Evolutionary conservation across 1,140 invertebrate genomes (phyloP), one percentile per base, ranked within the genome.

Genomic region (Aphaenogaster rudis): DNA sequence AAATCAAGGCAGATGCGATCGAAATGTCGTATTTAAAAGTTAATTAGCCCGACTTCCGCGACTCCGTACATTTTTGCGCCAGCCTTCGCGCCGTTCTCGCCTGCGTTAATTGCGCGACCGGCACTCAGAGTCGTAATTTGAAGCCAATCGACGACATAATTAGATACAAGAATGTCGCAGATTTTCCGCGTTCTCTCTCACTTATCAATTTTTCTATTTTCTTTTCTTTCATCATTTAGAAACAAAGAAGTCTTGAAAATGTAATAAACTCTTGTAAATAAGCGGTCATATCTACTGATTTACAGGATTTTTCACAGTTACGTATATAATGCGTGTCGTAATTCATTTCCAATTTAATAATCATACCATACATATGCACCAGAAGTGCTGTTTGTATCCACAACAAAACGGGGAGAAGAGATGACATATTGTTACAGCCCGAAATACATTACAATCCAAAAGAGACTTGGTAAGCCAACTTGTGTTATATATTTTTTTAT

Each of bases 21-120:
- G 74, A 36, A n/a, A 7, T 52, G 71, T 86, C 82, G 45, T 50
- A 42, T 67, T 79, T 66, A 86, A 79, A 79, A 79, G 82, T 86
- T 79, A 86, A 86, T 86, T 86, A 78, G 72, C 42, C 42, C 61
- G 61, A 66, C 45, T 80, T 67, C 80, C 67, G 54, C 42, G 57
- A 17, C 57, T 33, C 5, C 57, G 45, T 39, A 72, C 54, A 74
- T 48, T 82, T 82, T 69, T 61, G 21, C 66, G 52, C 15, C 21
- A n/a, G 48, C 48, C 5, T 39, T 9, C 78, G 36, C 33, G 72
- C 39, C 71, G 15, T 17, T 7, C 28, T 33, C 45, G 42, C 54
- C 28, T 13, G 59, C 52, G 66, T 82, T 82, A 82, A 82, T 82
- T 82, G 9, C 66, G 15, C 48, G 17, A 69, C 79, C 48, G 28